Evolutionary conservation across 2,113 vertebrate species (phyloP).

Genomic region (Zapornia atra): DNA sequence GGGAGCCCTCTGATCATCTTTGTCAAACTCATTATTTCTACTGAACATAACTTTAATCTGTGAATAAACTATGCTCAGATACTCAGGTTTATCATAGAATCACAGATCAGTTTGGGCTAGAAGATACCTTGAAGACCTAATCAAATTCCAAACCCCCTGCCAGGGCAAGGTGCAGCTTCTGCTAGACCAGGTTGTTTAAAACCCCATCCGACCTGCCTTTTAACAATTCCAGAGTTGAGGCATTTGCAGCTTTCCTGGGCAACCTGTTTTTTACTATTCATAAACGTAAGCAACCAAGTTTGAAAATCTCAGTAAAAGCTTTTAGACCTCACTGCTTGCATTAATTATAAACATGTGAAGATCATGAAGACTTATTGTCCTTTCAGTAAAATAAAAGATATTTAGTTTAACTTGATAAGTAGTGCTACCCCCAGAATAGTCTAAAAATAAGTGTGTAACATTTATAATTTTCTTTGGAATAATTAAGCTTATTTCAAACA

Average conservation of each 20-base stretch:
- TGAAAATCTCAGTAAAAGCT: neutral
- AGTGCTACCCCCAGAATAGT: fast-evolving
- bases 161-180: no score
- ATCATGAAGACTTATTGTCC: neutral
- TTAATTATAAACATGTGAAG: neutral
- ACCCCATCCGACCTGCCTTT: no score
- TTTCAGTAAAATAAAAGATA: neutral
- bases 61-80: neutral
- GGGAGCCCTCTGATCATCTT: no score
- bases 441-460: neutral
- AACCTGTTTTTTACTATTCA: neutral
- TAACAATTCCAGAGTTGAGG: no score
- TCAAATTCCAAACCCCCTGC: no score
- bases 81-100: neutral
- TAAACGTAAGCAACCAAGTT: neutral
- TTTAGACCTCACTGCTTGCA: neutral
- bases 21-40: neutral
- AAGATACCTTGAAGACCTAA: no score
- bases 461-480: neutral
- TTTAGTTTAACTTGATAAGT: neutral
- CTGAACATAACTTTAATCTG: neutral
- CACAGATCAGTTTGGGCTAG: no score
- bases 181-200: no score
- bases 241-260: no score
- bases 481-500: neutral